A percentile compares a stretch with the other conserved stretches of the same genome.
Conservation (phyloP, 2,797 vertebrate species). For the Neoniphon sammara region DNA sequence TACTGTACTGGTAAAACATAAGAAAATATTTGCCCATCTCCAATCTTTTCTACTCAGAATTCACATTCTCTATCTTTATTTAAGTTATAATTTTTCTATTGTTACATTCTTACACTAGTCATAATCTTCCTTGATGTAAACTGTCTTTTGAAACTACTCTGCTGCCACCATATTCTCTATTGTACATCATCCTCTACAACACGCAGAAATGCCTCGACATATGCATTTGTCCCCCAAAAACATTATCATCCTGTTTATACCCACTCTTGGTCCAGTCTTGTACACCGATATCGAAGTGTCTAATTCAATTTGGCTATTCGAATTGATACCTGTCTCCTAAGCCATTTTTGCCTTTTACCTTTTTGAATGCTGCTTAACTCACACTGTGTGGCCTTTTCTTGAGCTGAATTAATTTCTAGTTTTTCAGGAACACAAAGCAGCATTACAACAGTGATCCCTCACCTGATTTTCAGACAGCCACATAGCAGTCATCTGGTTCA, state of each 20-base stretch:
- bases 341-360: neutral
- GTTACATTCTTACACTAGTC: too few relatives aligned
- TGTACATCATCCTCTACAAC: neutral
- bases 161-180: slow-evolving; percentile 1
- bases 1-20: too few relatives aligned
- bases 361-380: neutral
- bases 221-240: too few relatives aligned
- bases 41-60: too few relatives aligned
- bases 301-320: neutral
- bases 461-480: slow-evolving; percentile 99
- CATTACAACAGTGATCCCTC: slow-evolving; percentile 23
- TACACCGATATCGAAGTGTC: neutral
- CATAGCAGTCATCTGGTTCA: slow-evolving; percentile 96
- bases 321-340: neutral
- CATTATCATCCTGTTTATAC: too few relatives aligned
- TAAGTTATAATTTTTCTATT: too few relatives aligned
- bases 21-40: too few relatives aligned
- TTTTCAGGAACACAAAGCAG: neutral
- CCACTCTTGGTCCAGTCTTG: neutral
- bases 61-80: too few relatives aligned
- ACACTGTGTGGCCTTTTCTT: neutral
- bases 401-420: neutral
- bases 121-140: too few relatives aligned
- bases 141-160: slow-evolving; percentile 10
- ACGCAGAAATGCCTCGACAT: neutral